Conservation (phyloP, 2,888 invertebrate genomes). For the Epistrophe grossulariae region DNA sequence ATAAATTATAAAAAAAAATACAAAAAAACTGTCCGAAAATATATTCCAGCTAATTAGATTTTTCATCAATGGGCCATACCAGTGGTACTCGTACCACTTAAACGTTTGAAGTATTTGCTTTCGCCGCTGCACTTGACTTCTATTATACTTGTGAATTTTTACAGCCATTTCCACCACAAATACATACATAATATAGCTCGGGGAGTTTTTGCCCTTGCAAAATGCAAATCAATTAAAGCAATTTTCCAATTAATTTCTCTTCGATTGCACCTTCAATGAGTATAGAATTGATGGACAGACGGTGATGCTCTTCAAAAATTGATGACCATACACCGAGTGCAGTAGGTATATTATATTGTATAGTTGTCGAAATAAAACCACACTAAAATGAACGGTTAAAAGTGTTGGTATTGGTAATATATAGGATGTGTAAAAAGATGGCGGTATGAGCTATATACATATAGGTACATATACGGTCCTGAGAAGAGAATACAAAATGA, state of each 20-base stretch:
- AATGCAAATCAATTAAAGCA: slow-evolving; percentile 75
- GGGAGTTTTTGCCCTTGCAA: slow-evolving; percentile 38
- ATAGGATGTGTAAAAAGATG: not conserved
- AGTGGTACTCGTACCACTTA: slow-evolving; percentile 33
- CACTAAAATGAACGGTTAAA: slow-evolving; percentile 32
- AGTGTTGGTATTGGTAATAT: not conserved
- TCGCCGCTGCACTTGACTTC: slow-evolving; percentile 60
- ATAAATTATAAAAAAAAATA: slow-evolving; percentile 27
- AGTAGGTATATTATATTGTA: not conserved
- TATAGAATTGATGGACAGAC: slow-evolving; percentile 11
- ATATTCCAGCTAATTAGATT: slow-evolving; percentile 72
- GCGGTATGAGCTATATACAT: not conserved
- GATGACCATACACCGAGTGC: slow-evolving; percentile 52
- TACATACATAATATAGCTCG: not conserved
- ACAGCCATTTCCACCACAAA: slow-evolving; percentile 5
- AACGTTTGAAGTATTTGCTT: slow-evolving; percentile 22
- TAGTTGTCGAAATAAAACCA: slow-evolving; percentile 46
- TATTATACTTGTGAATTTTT: slow-evolving; percentile 30
- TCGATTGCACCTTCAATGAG: slow-evolving; percentile 63
- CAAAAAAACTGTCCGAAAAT: slow-evolving; percentile 68
- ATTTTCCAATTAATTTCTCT: slow-evolving; percentile 76
- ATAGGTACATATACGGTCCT: not conserved
- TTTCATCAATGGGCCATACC: slow-evolving; percentile 2
- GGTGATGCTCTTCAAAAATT: slow-evolving; percentile 64
- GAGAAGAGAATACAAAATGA: slow-evolving; percentile 46